Percentiles rank a stretch among this genome's conserved stretches.
Evolutionary conservation across 2,797 vertebrate genomes (phyloP).

Genomic region (Microhierax caerulescens): DNA sequence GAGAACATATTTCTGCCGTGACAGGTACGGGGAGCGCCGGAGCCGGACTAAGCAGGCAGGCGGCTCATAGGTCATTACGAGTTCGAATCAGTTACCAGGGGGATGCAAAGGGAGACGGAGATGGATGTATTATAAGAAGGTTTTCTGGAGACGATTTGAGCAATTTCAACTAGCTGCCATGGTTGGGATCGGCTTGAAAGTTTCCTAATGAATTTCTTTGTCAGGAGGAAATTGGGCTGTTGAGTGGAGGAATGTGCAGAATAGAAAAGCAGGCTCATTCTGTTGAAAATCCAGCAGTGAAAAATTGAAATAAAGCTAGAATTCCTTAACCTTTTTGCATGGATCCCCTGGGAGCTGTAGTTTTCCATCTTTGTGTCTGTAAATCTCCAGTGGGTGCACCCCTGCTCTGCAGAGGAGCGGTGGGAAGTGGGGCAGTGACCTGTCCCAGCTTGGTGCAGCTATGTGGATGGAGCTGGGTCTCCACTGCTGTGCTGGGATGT

Average conservation of each 20-base stretch:
- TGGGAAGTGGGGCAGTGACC: accelerated
- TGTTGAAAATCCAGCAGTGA: background rate
- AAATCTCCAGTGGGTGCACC: background rate
- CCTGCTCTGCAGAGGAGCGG: background rate
- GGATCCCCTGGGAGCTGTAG: background rate
- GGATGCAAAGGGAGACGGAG: background rate
- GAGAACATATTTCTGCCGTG: background rate
- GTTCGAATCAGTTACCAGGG: background rate
- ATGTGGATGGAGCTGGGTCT: background rate
- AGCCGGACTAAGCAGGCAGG: background rate
- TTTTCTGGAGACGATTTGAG: slow-evolving; percentile 42
- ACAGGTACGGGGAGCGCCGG: background rate
- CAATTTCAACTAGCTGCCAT: slow-evolving; percentile 39
- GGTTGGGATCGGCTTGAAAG: slow-evolving; percentile 8
- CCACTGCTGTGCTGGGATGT: accelerated
- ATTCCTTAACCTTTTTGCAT: background rate
- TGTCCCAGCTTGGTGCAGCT: background rate
- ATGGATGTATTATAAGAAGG: slow-evolving; percentile 41
- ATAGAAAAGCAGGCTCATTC: background rate
- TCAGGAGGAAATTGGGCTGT: slow-evolving; percentile 48
- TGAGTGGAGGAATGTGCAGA: background rate
- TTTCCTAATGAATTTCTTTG: slow-evolving; percentile 63
- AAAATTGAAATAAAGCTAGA: background rate
- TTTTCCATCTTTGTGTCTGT: background rate
- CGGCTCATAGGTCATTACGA: background rate